Percentiles rank a stretch among this genome's conserved stretches.
Evolutionary conservation across 2,888 invertebrate species (phyloP).

Genomic region (Trichopoda pennipes): DNA sequence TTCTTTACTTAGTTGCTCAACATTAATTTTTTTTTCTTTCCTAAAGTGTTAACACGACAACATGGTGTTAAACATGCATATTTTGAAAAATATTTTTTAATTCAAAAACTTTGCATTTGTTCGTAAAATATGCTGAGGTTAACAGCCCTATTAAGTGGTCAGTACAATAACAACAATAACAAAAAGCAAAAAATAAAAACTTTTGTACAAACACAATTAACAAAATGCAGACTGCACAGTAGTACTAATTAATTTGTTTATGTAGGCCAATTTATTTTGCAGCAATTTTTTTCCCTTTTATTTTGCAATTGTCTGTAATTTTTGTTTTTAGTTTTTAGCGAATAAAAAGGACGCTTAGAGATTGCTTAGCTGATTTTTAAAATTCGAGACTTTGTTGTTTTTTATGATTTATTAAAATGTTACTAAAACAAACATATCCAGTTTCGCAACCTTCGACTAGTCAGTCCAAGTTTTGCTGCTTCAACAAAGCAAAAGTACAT

Average conservation of each 20-base stretch:
- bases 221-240: conserved; percentile 37
- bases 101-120: conserved; percentile 1
- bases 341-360: too few species aligned
- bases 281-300: background rate
- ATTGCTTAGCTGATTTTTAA: too few species aligned
- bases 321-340: background rate
- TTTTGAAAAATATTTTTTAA: background rate
- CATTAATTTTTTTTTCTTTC: background rate
- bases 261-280: conserved; percentile 17
- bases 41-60: conserved; percentile 40
- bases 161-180: background rate
- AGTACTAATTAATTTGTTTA: conserved; percentile 63
- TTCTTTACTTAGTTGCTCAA: background rate
- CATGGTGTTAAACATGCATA: conserved; percentile 39
- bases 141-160: conserved; percentile 24
- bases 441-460: too few species aligned
- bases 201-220: conserved; percentile 40
- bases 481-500: too few species aligned
- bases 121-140: conserved; percentile 29
- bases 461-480: too few species aligned
- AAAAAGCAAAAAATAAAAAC: background rate
- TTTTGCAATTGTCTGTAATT: background rate
- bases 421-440: too few species aligned
- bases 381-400: too few species aligned
- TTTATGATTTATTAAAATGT: too few species aligned